Evolutionary conservation across 2,113 vertebrate species (phyloP).

Genomic region (Alosa alosa): DNA sequence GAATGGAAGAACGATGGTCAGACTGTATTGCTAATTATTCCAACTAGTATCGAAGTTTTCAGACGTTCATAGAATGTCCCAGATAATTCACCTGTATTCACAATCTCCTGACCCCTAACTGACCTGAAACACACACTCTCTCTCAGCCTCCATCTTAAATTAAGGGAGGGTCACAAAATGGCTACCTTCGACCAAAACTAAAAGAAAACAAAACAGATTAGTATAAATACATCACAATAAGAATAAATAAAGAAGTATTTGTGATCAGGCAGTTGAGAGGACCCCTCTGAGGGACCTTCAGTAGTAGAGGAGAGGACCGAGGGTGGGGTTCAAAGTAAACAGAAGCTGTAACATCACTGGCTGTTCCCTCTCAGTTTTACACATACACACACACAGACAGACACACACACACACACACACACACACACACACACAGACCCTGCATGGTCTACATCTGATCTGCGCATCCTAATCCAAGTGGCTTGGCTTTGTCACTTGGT

Average conservation of each 20-base stretch:
- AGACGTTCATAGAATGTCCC: neutral
- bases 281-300: conserved; percentile 37
- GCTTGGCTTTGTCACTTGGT: neutral
- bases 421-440: neutral
- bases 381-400: neutral
- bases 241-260: conserved; percentile 45
- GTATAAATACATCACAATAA: conserved; percentile 44
- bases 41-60: conserved; percentile 23
- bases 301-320: conserved; percentile 41
- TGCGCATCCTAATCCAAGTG: neutral
- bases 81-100: conserved; percentile 7
- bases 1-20: conserved; percentile 36
- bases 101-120: conserved; percentile 6
- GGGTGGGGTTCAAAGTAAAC: conserved; percentile 23
- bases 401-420: conserved; percentile 8
- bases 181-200: conserved; percentile 15
- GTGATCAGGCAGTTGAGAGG: conserved; percentile 22
- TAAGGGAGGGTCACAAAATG: conserved; percentile 17
- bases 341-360: neutral
- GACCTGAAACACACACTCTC: neutral
- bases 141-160: conserved; percentile 36
- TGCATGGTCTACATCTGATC: neutral
- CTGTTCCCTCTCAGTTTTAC: neutral
- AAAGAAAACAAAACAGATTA: conserved; percentile 23
- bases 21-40: conserved; percentile 52